These are phyloP conservation scores for Drosophila pseudotakahashii DNA, from an alignment of 2,888 invertebrate genomes.

Conservation along the genomic window DNA sequence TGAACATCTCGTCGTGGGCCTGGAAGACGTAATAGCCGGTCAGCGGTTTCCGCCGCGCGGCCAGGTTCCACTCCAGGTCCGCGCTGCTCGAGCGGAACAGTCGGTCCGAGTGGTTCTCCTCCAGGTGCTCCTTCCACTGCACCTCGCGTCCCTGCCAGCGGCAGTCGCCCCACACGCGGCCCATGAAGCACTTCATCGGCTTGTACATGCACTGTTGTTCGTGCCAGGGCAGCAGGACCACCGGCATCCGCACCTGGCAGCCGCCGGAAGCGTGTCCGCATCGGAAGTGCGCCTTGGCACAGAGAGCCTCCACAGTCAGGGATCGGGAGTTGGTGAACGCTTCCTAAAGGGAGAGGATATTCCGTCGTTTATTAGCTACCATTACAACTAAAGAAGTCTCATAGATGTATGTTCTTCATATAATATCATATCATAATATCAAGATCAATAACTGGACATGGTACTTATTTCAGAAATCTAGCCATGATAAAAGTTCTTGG, in stretches of 20 bases:
- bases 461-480: no score
- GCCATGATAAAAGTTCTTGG: no score
- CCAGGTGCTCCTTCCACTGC: conserved; percentile 87
- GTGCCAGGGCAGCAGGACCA: conserved; percentile 86
- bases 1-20: conserved; percentile 82
- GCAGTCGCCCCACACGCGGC: conserved; percentile 85
- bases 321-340: conserved; percentile 86
- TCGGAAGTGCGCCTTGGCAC: conserved; percentile 87
- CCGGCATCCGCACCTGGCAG: conserved; percentile 86
- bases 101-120: conserved; percentile 85
- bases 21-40: conserved; percentile 83
- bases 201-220: conserved; percentile 83
- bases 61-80: conserved; percentile 81
- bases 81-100: conserved; percentile 79
- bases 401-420: no score
- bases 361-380: no score
- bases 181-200: conserved; percentile 84
- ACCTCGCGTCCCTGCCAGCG: conserved; percentile 87
- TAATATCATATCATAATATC: no score
- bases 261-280: conserved; percentile 85
- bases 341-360: conserved; percentile 83
- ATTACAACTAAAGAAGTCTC: no score
- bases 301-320: conserved; percentile 86
- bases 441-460: no score
- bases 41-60: conserved; percentile 75